Evolutionary conservation across 2,888 invertebrate genomes (phyloP).

Genomic region (Pristionchus mayeri): DNA sequence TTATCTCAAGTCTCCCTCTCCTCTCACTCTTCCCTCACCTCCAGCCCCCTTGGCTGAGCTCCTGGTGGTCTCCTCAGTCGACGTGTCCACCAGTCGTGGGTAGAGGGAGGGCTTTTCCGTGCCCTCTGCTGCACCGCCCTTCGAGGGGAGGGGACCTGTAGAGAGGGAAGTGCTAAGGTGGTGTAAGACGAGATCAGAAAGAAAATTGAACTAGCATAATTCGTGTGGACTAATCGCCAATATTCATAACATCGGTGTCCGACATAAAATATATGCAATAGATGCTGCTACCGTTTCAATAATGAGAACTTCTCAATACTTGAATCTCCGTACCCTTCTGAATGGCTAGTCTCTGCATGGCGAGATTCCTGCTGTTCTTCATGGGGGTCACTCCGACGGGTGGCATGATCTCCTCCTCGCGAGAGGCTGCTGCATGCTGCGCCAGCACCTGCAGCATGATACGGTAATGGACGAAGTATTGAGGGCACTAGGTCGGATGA

Average conservation of each 20-base stretch:
- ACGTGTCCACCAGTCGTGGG: conserved; percentile 48
- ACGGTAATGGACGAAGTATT: not conserved
- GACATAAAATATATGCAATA: no score
- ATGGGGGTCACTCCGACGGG: conserved; percentile 69
- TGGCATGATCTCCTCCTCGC: conserved; percentile 68
- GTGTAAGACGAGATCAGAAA: not conserved
- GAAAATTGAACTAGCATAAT: not conserved
- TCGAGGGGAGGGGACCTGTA: conserved; percentile 56
- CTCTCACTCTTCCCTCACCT: not conserved
- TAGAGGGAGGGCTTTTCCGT: conserved; percentile 49
- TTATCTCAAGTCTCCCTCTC: not conserved
- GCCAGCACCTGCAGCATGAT: conserved; percentile 35
- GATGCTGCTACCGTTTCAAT: not conserved
- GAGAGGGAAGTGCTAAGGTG: no score
- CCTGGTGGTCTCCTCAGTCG: conserved; percentile 31
- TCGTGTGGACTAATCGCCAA: not conserved
- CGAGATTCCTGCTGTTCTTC: conserved; percentile 71
- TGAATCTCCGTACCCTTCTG: conserved; percentile 64
- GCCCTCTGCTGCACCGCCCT: conserved; percentile 7
- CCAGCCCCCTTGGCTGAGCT: conserved; percentile 1
- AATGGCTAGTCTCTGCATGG: conserved; percentile 72
- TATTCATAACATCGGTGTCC: no score
- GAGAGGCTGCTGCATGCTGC: not conserved
- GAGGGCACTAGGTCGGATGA: no score
- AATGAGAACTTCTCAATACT: not conserved